phyloP scores from a whole-genome alignment of 2,113 vertebrate species.

The Leptocoma aspasia region DNA sequence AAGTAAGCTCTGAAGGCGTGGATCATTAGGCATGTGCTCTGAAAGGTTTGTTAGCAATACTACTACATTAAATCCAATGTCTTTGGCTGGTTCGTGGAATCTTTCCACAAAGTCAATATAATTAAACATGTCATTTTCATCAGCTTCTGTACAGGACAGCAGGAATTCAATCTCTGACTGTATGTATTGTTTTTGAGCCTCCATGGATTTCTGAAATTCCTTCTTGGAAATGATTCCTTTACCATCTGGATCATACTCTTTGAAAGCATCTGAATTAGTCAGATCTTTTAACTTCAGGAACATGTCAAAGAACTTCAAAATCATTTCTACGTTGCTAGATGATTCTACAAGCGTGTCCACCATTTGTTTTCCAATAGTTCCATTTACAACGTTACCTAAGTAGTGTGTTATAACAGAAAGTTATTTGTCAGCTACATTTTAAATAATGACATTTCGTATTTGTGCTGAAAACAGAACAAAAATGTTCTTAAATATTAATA shows the following conservation, averaged over 20 bases:
- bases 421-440: neutral
- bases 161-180: conserved; percentile 96
- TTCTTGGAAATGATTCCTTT: conserved; percentile 97
- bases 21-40: conserved; percentile 95
- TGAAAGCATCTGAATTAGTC: conserved; percentile 93
- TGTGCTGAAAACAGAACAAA: neutral
- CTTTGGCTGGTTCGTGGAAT: conserved; percentile 96
- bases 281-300: conserved; percentile 98
- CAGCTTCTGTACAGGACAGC: conserved; percentile 91
- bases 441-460: neutral
- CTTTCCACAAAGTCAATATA: conserved; percentile 93
- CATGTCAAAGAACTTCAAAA: conserved; percentile 99
- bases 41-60: conserved; percentile 94
- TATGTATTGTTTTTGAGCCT: conserved; percentile 95
- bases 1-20: conserved; percentile 88
- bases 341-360: conserved; percentile 97
- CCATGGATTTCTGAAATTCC: conserved; percentile 99
- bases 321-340: conserved; percentile 98
- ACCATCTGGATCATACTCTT: conserved; percentile 89
- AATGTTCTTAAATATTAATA: neutral
- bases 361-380: conserved; percentile 99
- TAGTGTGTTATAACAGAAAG: conserved; percentile 21
- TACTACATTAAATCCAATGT: conserved; percentile 96
- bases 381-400: conserved; percentile 96
- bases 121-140: conserved; percentile 97